phyloP scores from a whole-genome alignment of 2,113 vertebrate species.

The Ibidorhyncha struthersii region DNA sequence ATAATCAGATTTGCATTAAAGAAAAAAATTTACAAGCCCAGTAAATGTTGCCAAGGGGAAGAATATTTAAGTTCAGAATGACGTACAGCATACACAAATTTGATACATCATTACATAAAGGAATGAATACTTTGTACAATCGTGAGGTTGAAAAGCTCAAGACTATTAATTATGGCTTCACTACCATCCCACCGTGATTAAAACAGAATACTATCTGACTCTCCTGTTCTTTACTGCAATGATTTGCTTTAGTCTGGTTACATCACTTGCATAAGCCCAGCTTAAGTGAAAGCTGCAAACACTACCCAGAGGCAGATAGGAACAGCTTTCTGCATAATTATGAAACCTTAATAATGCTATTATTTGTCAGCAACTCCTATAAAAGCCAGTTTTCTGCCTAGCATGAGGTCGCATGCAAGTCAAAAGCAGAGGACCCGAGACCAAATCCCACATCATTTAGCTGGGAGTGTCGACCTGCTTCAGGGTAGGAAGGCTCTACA shows the following conservation, averaged over 20 bases:
- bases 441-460: background rate
- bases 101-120: background rate
- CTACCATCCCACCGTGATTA: background rate
- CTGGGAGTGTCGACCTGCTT: too few relatives aligned
- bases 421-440: background rate
- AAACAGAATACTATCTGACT: background rate
- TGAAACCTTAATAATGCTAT: background rate
- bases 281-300: background rate
- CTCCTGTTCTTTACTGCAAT: background rate
- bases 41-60: background rate
- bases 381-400: background rate
- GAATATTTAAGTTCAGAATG: background rate
- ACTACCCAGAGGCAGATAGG: background rate
- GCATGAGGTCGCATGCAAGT: background rate
- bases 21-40: background rate
- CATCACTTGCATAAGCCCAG: background rate
- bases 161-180: background rate
- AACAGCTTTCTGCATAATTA: background rate
- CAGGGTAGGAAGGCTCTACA: too few relatives aligned
- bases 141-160: background rate
- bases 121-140: background rate
- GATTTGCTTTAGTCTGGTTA: background rate
- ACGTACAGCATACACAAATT: background rate
- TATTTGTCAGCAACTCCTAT: background rate
- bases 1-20: background rate